Percentiles rank a stretch among this genome's conserved stretches.
Evolutionary conservation across 2,888 invertebrate species (phyloP).

Genomic region (Nephrotoma guestfalica): DNA sequence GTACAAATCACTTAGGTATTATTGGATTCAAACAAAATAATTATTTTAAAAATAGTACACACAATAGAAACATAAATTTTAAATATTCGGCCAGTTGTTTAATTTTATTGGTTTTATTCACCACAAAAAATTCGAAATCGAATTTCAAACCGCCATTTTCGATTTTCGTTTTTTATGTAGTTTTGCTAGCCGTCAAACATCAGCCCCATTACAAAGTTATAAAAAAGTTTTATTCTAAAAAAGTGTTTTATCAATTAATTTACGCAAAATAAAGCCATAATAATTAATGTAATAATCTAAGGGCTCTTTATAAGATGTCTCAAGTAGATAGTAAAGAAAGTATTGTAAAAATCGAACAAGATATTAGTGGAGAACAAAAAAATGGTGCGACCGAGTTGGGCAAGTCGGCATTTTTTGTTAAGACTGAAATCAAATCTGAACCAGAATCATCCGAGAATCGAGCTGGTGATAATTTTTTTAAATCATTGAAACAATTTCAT

Average conservation of each 20-base stretch:
- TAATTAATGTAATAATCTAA: neutral
- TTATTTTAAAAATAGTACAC: no score
- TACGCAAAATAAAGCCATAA: neutral
- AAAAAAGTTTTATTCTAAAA: neutral
- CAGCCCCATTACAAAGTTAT: neutral
- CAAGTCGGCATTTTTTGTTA: neutral
- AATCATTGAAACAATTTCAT: constrained; percentile 77
- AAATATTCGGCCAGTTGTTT: neutral
- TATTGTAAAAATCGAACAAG: neutral
- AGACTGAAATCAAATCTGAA: neutral
- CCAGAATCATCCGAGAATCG: constrained; percentile 3
- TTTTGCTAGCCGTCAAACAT: constrained; percentile 1
- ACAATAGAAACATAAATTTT: no score
- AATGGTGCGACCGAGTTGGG: neutral
- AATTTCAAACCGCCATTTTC: neutral
- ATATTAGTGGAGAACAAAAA: neutral
- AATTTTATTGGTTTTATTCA: neutral
- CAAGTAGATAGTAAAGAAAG: neutral
- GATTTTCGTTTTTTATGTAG: neutral
- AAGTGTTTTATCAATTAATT: neutral
- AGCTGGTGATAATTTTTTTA: constrained; percentile 24
- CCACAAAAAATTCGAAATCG: neutral
- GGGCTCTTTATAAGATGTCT: neutral
- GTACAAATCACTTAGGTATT: no score
- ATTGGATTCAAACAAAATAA: no score